A percentile compares a stretch with the other conserved stretches of the same genome.
Evolutionary conservation across 2,113 vertebrate genomes (phyloP).

Genomic region (Archocentrus centrarchus): DNA sequence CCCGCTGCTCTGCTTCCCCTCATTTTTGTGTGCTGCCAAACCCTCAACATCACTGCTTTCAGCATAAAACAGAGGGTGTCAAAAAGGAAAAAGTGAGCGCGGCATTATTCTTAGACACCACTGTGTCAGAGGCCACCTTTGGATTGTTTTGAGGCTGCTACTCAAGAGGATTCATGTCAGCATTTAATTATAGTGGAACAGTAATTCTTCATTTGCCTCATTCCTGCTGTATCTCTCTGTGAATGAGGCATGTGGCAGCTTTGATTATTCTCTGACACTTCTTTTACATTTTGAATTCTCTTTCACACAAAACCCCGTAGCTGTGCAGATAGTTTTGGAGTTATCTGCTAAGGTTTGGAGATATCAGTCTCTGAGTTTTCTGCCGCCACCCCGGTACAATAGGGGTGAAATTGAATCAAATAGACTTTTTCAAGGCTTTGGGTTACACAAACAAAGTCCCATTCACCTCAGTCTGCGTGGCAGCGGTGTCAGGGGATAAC

Average conservation of each 20-base stretch:
- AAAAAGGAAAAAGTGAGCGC: constrained; percentile 34
- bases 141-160: constrained; percentile 44
- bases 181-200: constrained; percentile 42
- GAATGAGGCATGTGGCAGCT: not conserved
- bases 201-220: constrained; percentile 19
- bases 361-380: constrained; percentile 14
- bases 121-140: constrained; percentile 38
- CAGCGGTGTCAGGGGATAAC: not conserved
- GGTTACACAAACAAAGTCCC: constrained; percentile 22
- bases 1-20: constrained; percentile 44
- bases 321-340: constrained; percentile 1
- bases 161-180: constrained; percentile 37
- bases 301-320: not conserved
- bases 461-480: constrained; percentile 16
- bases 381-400: not conserved
- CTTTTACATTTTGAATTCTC: constrained; percentile 7
- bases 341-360: constrained; percentile 10
- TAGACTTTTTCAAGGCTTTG: constrained; percentile 30
- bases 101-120: constrained; percentile 42
- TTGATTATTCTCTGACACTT: not conserved
- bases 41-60: constrained; percentile 45
- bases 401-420: constrained; percentile 48
- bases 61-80: constrained; percentile 61
- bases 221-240: constrained; percentile 2
- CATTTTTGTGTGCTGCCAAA: constrained; percentile 61